Base-by-base conservation (phyloP, 2,113 vertebrate species). In the Prunella himalayana region DNA sequence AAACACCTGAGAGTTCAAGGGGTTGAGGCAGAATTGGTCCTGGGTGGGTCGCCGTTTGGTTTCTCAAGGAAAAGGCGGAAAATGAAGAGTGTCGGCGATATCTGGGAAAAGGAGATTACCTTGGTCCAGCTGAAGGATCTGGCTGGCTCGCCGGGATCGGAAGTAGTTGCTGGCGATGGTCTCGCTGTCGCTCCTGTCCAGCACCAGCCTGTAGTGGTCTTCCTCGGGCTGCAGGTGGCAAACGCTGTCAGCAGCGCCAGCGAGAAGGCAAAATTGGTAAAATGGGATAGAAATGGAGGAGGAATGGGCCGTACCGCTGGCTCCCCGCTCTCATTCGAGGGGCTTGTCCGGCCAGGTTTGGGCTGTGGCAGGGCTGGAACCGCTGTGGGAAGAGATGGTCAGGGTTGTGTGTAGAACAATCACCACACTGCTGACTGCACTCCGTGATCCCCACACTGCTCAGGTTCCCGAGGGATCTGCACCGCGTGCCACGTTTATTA, bases 141-240 rank as follows among this genome's bases (percentile, higher is more conserved):
- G 98, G 88, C 89, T 98, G 85, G 98, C 94, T 59, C 98, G 97
- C 78, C 97, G 98, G 19, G 97, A 93, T 86, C 96, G 98, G 92
- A 99, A 99, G 97, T 98, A 99, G 96, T 98, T 99, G 87, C 92
- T 99, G 95, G 99, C 98, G 6, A 98, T 97, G 69, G 98, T 98
- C 61, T 99, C 98, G 11, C 98, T 99, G 95, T 99, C 97, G 2
- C 99, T 99, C 15, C 98, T 98, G 71, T 96, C 97, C 71, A 99
- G 97, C 98, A 98, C 98, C 88, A 98, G 96, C 83, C 97, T 98
- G 87, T 98, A 99, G 53, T 97, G 93, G 86, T 99, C 98, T 93
- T 99, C 98, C 37, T 99, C 98, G 50, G 98, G 98, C 97, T 98
- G 95, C 42, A 78, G 83, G 56, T 13, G 13, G 31, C 79, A 42